These are phyloP conservation scores for Mesaphorura yosii DNA, from an alignment of 1,140 invertebrate genomes.

Conservation along the genomic window DNA sequence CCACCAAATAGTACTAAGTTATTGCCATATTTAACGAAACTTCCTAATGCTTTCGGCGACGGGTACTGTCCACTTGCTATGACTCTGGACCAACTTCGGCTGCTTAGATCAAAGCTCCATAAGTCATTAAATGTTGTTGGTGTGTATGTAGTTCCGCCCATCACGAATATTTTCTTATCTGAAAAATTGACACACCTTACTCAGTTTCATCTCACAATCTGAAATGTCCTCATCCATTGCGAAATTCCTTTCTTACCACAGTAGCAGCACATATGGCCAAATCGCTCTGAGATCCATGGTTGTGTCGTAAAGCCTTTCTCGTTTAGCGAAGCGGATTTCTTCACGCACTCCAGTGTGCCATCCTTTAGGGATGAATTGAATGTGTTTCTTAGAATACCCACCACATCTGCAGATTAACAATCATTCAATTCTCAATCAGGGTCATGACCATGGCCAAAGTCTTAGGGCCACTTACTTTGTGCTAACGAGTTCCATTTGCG, in stretches of 20 bases:
- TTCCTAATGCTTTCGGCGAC: constrained; percentile 87
- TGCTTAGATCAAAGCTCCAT: constrained; percentile 81
- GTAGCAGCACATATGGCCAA: constrained; percentile 31
- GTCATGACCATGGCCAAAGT: no score
- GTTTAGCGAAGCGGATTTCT: neutral
- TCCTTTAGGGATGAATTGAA: constrained; percentile 25
- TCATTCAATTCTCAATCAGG: no score
- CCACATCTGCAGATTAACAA: constrained; percentile 17
- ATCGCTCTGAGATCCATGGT: constrained; percentile 24
- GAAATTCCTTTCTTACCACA: constrained; percentile 17
- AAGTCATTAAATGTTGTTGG: constrained; percentile 95
- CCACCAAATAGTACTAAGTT: constrained; percentile 83
- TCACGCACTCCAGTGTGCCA: constrained; percentile 23
- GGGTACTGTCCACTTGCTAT: constrained; percentile 79
- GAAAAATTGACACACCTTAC: neutral
- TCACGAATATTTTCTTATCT: constrained; percentile 25
- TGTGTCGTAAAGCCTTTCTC: constrained; percentile 4
- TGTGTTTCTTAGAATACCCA: constrained; percentile 8
- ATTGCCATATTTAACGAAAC: constrained; percentile 73
- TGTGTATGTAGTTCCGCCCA: constrained; percentile 71
- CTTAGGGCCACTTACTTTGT: constrained; percentile 67
- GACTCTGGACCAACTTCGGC: constrained; percentile 66
- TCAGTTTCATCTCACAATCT: no score
- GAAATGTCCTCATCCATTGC: neutral
- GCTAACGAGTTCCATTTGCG: constrained; percentile 70